phyloP scores from a whole-genome alignment of 2,888 invertebrate genomes.

The Penaeus monodon region DNA sequence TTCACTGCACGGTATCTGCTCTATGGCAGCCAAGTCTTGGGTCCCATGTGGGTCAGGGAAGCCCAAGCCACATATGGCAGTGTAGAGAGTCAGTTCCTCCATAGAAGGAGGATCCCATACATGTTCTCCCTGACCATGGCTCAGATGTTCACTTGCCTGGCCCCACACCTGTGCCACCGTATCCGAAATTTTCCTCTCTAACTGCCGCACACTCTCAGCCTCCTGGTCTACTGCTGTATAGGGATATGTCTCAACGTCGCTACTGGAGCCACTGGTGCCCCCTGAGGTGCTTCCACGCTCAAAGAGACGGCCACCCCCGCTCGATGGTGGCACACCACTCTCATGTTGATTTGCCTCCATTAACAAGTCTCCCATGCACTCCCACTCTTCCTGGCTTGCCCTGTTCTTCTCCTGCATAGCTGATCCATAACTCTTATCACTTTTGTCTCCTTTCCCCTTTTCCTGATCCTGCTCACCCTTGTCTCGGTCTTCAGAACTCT shows the following conservation, averaged over 20 bases:
- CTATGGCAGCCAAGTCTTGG: background rate
- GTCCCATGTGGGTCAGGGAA: slow-evolving; percentile 29
- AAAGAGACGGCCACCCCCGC: slow-evolving; percentile 39
- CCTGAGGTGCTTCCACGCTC: slow-evolving; percentile 59
- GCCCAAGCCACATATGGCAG: slow-evolving; percentile 46
- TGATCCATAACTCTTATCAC: slow-evolving; percentile 19
- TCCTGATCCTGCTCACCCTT: slow-evolving; percentile 48
- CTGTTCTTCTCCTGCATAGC: slow-evolving; percentile 21
- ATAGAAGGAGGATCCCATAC: slow-evolving; percentile 51
- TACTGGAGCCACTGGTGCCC: slow-evolving; percentile 61
- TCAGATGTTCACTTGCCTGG: slow-evolving; percentile 43
- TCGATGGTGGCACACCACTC: slow-evolving; percentile 17
- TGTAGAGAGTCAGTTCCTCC: slow-evolving; percentile 40
- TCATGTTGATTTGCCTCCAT: slow-evolving; percentile 36
- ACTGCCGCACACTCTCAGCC: slow-evolving; percentile 51
- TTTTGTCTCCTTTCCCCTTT: slow-evolving; percentile 39
- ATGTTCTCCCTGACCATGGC: slow-evolving; percentile 47
- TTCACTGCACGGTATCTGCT: slow-evolving; percentile 21
- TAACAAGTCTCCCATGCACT: slow-evolving; percentile 57
- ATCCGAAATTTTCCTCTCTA: slow-evolving; percentile 50
- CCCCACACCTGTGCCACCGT: slow-evolving; percentile 55
- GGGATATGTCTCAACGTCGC: slow-evolving; percentile 47
- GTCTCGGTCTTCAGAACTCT: slow-evolving; percentile 61
- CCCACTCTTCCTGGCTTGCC: slow-evolving; percentile 55
- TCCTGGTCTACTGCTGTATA: slow-evolving; percentile 26